These are phyloP conservation scores for Amyelois transitella DNA, from an alignment of 1,140 invertebrate genomes.

Conservation along the genomic window DNA sequence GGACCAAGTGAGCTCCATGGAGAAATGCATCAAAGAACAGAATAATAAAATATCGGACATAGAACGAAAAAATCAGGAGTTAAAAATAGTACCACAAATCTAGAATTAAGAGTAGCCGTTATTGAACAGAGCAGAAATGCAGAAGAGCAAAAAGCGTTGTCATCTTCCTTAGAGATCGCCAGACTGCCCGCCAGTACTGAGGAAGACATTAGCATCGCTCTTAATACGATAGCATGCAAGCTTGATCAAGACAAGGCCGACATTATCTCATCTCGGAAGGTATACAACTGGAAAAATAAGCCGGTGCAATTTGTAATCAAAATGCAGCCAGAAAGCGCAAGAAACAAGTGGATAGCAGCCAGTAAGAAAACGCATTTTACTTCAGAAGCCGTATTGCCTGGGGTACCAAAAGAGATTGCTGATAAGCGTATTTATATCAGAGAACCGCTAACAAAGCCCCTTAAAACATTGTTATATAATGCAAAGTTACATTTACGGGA, in stretches of 20 bases:
- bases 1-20: no score
- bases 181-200: conserved; percentile 20
- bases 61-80: conserved; percentile 27
- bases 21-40: conserved; percentile 25
- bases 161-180: conserved; percentile 24
- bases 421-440: conserved; percentile 22
- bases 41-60: conserved; percentile 19
- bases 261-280: conserved; percentile 10
- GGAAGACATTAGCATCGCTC: conserved; percentile 8
- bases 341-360: conserved; percentile 18
- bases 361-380: conserved; percentile 17
- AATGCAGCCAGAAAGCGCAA: conserved; percentile 13
- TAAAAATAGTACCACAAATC: conserved; percentile 31
- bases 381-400: conserved; percentile 11
- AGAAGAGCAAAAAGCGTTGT: conserved; percentile 24
- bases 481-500: background rate
- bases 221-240: conserved; percentile 14
- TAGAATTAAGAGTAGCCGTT: conserved; percentile 21
- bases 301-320: conserved; percentile 18
- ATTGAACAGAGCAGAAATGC: conserved; percentile 21
- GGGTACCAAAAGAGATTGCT: conserved; percentile 18
- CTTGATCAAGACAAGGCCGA: conserved; percentile 12
- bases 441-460: conserved; percentile 30
- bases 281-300: conserved; percentile 18
- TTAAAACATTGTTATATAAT: conserved; percentile 27